Evolutionary conservation across 2,797 vertebrate genomes (phyloP), one percentile per base, ranked within the genome.

Genomic region (Oreochromis grahami): DNA sequence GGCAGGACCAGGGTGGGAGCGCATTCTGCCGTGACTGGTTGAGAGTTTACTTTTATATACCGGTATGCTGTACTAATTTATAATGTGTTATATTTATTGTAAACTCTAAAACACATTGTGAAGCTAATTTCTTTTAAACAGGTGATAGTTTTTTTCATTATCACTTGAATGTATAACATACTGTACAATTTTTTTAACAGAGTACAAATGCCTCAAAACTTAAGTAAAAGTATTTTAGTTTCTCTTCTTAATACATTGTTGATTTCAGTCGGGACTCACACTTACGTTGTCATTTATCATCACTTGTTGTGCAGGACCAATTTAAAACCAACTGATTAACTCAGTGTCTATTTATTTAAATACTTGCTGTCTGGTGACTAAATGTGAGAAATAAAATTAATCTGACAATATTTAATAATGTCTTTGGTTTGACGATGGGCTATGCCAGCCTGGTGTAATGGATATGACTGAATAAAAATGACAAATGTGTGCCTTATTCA

Each of bases 41-140:
- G 56, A 60, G 56, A 60, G 56, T 60, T 60, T 60, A 60, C 5
- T 60, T 29, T 60, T 34, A 60, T 60, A 13, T 63, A 13, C 58
- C 38, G 32, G 34, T 21, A 38, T 4, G 0, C 38, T 38, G 38
- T 38, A 19, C 34, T 65, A 38, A 65, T 65, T 65, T 21, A 0
- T 2, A 41, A 41, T 41, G 63, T 68, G 63, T 9, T 43, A 43
- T 26, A 41, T 70, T 43, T 43, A 21, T 26, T 1, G 3, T 26
- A 8, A 41, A 68, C 36, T 68, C 11, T 43, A 21, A 41, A 68
- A 24, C 8, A 24, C 38, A 70, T 70, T 15, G 26, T 10, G 21
- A 70, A 70, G 38, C 8, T 43, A 63, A 65, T 65, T 38, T 65
- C 11, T 65, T 65, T 38, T 65, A 65, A 65, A 38, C 34, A 38